A percentile compares a stretch with the other conserved stretches of the same genome.
These are phyloP conservation scores for Oscheius sp. DNA, from an alignment of 2,888 invertebrate species.

Conservation along the genomic window DNA sequence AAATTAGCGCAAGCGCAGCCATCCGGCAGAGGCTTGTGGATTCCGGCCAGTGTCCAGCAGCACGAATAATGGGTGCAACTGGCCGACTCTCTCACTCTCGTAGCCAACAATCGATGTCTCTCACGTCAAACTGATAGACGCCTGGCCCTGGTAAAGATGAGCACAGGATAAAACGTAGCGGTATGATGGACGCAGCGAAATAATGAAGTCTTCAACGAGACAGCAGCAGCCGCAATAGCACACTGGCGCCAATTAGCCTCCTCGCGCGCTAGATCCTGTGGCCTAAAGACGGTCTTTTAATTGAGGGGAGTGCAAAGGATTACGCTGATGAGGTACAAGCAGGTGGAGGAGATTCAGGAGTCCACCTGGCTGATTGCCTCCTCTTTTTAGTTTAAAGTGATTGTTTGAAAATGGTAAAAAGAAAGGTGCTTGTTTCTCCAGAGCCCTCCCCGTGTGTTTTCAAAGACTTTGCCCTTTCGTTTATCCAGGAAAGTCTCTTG, in stretches of 20 bases:
- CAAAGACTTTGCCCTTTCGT: too few relatives aligned
- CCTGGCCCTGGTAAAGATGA: too few relatives aligned
- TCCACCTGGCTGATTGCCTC: slow-evolving; percentile 19
- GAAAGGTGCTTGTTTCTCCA: too few relatives aligned
- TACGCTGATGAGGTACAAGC: slow-evolving; percentile 33
- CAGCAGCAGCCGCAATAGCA: neutral
- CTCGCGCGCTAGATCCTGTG: neutral
- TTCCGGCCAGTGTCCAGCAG: slow-evolving; percentile 32
- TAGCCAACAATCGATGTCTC: slow-evolving; percentile 37
- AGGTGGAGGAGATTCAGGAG: slow-evolving; percentile 27
- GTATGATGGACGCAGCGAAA: slow-evolving; percentile 18
- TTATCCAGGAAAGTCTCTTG: too few relatives aligned
- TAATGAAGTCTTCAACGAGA: neutral
- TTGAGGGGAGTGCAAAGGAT: slow-evolving; percentile 16
- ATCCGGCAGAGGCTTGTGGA: slow-evolving; percentile 26
- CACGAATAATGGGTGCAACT: slow-evolving; percentile 37
- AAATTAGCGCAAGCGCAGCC: slow-evolving; percentile 33
- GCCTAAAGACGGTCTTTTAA: slow-evolving; percentile 7
- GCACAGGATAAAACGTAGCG: too few relatives aligned
- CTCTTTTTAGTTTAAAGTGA: slow-evolving; percentile 12
- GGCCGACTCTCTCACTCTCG: slow-evolving; percentile 25
- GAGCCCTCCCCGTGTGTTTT: too few relatives aligned
- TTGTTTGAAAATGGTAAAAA: neutral
- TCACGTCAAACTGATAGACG: slow-evolving; percentile 21
- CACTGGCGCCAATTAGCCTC: slow-evolving; percentile 11